Evolutionary conservation across 2,113 vertebrate species (phyloP).

Genomic region (Aythya baeri): DNA sequence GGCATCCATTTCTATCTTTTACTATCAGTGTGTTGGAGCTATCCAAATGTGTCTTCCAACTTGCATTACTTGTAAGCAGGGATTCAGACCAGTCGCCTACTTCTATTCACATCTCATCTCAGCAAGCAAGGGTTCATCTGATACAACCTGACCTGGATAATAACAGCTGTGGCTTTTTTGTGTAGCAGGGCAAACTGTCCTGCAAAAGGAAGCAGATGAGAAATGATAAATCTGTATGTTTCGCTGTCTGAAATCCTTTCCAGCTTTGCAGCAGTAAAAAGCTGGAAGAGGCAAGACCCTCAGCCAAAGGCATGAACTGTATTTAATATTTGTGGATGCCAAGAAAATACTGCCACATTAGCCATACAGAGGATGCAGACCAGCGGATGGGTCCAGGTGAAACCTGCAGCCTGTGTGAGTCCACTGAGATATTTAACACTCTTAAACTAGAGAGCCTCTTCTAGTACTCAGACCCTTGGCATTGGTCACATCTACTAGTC

Average conservation of each 20-base stretch:
- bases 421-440: accelerated
- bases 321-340: background rate
- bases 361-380: background rate
- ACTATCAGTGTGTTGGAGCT: background rate
- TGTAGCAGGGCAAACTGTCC: background rate
- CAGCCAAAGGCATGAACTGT: background rate
- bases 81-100: background rate
- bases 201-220: background rate
- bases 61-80: background rate
- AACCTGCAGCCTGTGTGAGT: background rate
- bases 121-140: background rate
- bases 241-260: background rate
- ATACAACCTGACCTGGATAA: background rate
- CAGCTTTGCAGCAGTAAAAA: background rate
- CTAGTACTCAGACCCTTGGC: background rate
- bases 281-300: background rate
- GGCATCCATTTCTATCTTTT: background rate
- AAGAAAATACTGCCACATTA: background rate
- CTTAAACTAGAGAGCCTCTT: background rate
- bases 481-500: background rate
- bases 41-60: background rate
- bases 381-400: background rate
- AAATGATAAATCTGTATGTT: background rate
- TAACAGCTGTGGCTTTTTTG: background rate
- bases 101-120: background rate